These are phyloP conservation scores for Trichogramma dendrolimi DNA, from an alignment of 2,888 invertebrate genomes.

Conservation along the genomic window DNA sequence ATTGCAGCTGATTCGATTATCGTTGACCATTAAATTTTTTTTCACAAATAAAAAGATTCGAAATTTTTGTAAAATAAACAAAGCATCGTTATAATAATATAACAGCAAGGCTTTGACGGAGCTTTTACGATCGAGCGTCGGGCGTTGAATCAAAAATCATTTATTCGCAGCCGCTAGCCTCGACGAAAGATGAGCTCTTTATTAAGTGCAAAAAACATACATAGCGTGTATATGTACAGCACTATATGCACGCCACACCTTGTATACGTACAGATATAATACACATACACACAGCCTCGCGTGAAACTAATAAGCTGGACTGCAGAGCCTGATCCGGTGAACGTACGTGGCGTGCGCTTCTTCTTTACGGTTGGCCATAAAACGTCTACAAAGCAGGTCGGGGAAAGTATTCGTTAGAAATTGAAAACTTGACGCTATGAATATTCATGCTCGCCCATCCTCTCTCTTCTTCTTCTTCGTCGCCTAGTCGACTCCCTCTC, in stretches of 20 bases:
- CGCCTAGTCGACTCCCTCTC: no score
- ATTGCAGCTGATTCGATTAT: no score
- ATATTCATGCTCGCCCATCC: constrained; percentile 42
- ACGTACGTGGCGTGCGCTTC: constrained; percentile 10
- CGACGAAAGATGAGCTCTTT: constrained; percentile 4
- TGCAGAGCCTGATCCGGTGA: constrained; percentile 30
- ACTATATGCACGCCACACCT: no score
- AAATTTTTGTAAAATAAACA: no score
- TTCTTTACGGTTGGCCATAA: constrained; percentile 46
- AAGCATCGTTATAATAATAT: no score
- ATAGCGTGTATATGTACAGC: constrained; percentile 18
- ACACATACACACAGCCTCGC: background rate
- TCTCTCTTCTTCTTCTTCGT: no score
- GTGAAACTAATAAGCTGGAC: constrained; percentile 43
- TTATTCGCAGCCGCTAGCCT: no score
- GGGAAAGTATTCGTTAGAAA: constrained; percentile 47
- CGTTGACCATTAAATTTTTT: no score
- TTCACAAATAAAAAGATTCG: no score
- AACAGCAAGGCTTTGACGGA: background rate
- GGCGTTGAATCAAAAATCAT: no score
- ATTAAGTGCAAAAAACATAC: constrained; percentile 30
- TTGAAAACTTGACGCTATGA: constrained; percentile 49
- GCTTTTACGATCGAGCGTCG: background rate
- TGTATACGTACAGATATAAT: no score
- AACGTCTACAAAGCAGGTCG: constrained; percentile 43